These are phyloP conservation scores for Threskiornis aethiopicus DNA, from an alignment of 2,797 vertebrate species.

Conservation along the genomic window DNA sequence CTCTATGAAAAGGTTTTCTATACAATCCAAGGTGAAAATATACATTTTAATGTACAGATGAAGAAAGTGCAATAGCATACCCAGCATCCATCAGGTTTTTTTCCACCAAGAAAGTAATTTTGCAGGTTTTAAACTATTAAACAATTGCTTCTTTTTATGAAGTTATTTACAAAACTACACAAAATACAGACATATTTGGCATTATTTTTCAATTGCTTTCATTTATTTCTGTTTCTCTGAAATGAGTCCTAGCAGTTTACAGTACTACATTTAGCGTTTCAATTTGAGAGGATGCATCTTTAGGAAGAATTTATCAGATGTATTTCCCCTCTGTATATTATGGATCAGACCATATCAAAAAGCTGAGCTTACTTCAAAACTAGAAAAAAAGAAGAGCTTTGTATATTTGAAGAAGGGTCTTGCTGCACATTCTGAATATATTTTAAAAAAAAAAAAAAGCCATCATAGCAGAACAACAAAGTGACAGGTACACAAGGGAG, in stretches of 20 bases:
- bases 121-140: slow-evolving; percentile 40
- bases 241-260: slow-evolving; percentile 26
- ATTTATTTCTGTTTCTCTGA: slow-evolving; percentile 1
- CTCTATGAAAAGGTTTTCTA: slow-evolving; percentile 41
- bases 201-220: background rate
- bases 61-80: slow-evolving; percentile 14
- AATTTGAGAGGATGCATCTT: slow-evolving; percentile 20
- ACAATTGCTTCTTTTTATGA: slow-evolving; percentile 45
- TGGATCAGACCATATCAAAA: background rate
- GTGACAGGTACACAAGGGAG: background rate
- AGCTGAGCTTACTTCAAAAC: slow-evolving; percentile 15
- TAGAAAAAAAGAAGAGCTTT: background rate
- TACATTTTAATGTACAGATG: slow-evolving; percentile 60
- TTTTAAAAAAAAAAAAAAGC: background rate
- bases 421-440: background rate
- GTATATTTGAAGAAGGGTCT: background rate
- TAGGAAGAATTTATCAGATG: background rate
- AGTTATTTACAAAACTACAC: slow-evolving; percentile 30
- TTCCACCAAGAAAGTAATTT: slow-evolving; percentile 20
- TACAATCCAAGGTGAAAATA: slow-evolving; percentile 42
- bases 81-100: background rate
- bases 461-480: background rate
- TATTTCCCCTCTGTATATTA: background rate
- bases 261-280: slow-evolving; percentile 25
- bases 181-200: slow-evolving; percentile 37